Conservation (phyloP, 2,797 vertebrate genomes). For the Spinus olivaceus region DNA sequence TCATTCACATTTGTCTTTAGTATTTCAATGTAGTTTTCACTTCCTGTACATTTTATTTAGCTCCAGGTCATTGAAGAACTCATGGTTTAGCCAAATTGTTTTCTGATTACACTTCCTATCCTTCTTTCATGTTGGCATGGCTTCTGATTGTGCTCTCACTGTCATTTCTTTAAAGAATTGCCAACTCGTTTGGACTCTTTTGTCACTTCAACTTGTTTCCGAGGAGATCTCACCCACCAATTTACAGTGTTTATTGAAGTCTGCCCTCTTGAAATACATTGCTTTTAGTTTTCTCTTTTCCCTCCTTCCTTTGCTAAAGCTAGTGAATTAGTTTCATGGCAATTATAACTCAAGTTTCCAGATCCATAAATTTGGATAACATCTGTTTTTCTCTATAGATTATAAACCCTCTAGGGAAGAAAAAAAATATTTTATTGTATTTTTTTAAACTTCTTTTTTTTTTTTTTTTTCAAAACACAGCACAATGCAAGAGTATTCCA, state of each 20-base stretch:
- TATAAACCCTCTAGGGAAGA: background rate
- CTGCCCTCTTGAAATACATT: conserved; percentile 25
- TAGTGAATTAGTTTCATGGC: conserved; percentile 12
- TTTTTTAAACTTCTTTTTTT: background rate
- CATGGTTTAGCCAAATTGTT: conserved; percentile 59
- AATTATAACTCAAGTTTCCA: background rate
- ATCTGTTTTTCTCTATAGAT: background rate
- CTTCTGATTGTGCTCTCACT: conserved; percentile 64
- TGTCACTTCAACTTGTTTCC: conserved; percentile 65
- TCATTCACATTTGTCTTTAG: conserved; percentile 47
- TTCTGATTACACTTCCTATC: conserved; percentile 69
- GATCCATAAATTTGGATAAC: background rate
- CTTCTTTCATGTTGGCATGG: conserved; percentile 68
- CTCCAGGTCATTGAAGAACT: conserved; percentile 65
- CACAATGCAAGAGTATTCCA: background rate
- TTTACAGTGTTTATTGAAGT: conserved; percentile 55
- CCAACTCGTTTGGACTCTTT: conserved; percentile 59
- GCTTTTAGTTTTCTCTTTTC: conserved; percentile 36
- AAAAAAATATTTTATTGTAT: background rate
- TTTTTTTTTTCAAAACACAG: background rate
- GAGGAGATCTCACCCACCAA: conserved; percentile 59
- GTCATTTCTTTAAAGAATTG: conserved; percentile 71
- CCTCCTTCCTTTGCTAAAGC: conserved; percentile 22
- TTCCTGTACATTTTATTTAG: conserved; percentile 66
- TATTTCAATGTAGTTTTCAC: conserved; percentile 61